Percentiles rank a stretch among this genome's conserved stretches.
These are phyloP conservation scores for Leptatherina wallacei DNA, from an alignment of 2,797 vertebrate genomes.

Conservation along the genomic window DNA sequence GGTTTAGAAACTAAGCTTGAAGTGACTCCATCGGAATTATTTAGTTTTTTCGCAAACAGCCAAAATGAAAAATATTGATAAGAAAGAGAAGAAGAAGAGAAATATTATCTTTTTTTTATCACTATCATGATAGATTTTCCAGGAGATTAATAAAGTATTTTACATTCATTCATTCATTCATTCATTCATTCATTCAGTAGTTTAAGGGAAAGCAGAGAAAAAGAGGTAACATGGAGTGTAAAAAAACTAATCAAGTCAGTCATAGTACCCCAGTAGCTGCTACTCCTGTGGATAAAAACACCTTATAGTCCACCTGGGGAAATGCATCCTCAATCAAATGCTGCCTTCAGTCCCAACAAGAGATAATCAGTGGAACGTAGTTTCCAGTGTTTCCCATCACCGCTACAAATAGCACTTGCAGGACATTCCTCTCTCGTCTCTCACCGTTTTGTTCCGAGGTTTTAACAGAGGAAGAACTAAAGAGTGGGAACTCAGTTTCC, in stretches of 20 bases:
- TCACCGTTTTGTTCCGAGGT: background rate
- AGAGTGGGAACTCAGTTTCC: background rate
- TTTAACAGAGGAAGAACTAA: background rate
- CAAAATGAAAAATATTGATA: no score
- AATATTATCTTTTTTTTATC: no score
- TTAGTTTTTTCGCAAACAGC: no score
- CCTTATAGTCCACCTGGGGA: background rate
- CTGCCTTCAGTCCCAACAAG: background rate
- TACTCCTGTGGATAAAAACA: background rate
- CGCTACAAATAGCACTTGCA: background rate
- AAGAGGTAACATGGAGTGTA: background rate
- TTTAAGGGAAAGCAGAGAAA: background rate
- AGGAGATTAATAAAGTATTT: no score
- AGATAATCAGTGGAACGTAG: background rate
- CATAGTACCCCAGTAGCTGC: background rate
- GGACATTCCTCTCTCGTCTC: background rate
- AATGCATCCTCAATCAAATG: background rate
- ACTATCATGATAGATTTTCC: no score
- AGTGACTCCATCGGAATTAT: no score
- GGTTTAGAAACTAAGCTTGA: no score
- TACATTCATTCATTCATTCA: no score
- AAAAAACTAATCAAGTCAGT: background rate
- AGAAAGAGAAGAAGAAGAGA: no score
- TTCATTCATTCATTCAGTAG: no score
- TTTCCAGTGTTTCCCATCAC: background rate